These are phyloP conservation scores for Zaprionus obscuricornis DNA, from an alignment of 2,888 invertebrate genomes.

Conservation along the genomic window DNA sequence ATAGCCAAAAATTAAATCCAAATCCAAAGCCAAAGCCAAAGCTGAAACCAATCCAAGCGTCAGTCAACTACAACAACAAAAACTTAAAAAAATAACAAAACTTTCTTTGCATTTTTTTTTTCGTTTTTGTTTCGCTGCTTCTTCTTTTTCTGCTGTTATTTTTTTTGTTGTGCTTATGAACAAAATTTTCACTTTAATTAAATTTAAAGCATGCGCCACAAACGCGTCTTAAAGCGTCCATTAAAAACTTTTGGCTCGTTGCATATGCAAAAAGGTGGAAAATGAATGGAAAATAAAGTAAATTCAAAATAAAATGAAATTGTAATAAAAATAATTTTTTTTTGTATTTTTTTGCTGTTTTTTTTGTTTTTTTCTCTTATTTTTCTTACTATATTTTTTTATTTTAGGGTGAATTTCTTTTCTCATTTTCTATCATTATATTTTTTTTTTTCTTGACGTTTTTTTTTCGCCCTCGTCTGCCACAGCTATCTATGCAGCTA, in stretches of 20 bases:
- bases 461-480: neutral
- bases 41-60: constrained; percentile 43
- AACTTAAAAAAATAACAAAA: constrained; percentile 46
- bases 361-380: constrained; percentile 22
- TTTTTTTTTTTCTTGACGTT: neutral
- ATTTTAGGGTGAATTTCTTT: constrained; percentile 24
- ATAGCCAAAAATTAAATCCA: neutral
- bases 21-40: constrained; percentile 42
- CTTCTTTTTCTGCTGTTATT: constrained; percentile 24
- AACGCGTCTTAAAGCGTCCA: constrained; percentile 35
- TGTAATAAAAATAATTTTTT: constrained; percentile 54
- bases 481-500: no score
- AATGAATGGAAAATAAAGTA: constrained; percentile 27
- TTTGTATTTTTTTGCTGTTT: constrained; percentile 13
- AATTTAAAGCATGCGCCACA: constrained; percentile 73
- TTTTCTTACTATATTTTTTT: constrained; percentile 10
- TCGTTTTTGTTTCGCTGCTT: constrained; percentile 10
- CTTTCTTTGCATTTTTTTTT: constrained; percentile 71
- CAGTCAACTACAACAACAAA: constrained; percentile 2
- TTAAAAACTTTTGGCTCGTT: constrained; percentile 48
- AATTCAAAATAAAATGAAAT: constrained; percentile 25
- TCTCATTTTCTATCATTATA: neutral
- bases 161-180: constrained; percentile 36
- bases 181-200: constrained; percentile 75
- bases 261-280: constrained; percentile 68